Percentiles rank a stretch among this genome's conserved stretches.
Conservation (phyloP, 2,797 vertebrate species). For the Melanitta fusca region DNA sequence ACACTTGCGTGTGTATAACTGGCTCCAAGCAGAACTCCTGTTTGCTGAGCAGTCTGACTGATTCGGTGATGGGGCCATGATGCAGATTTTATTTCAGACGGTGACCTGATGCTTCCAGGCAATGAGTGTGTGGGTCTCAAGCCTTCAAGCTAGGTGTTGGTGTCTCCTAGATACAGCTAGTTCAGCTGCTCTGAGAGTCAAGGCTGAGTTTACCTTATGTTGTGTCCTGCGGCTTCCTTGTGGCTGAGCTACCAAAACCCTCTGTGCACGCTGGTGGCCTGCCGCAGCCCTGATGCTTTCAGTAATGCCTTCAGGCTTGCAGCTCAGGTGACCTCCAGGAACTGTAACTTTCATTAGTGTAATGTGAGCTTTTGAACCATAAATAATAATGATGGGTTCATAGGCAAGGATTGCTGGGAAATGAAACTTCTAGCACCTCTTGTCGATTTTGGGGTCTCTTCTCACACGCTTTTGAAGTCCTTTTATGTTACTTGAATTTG, state of each 20-base stretch:
- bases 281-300: not conserved
- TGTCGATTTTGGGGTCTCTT: not conserved
- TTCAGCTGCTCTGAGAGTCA: not conserved
- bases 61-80: not conserved
- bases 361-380: not conserved
- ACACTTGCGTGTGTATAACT: not conserved
- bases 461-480: not conserved
- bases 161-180: not conserved
- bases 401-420: not conserved
- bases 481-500: fast-evolving
- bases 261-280: fast-evolving
- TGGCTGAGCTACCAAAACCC: not conserved
- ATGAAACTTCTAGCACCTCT: not conserved
- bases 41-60: not conserved
- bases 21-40: not conserved
- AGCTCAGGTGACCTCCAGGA: not conserved
- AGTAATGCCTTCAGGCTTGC: not conserved
- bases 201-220: not conserved
- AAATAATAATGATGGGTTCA: not conserved
- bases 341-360: not conserved
- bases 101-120: not conserved
- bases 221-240: not conserved
- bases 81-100: not conserved
- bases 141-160: not conserved
- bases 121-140: not conserved